Evolutionary conservation across 2,797 vertebrate genomes (phyloP), one percentile per base, ranked within the genome.

Genomic region (Schizopygopsis malacanthus): DNA sequence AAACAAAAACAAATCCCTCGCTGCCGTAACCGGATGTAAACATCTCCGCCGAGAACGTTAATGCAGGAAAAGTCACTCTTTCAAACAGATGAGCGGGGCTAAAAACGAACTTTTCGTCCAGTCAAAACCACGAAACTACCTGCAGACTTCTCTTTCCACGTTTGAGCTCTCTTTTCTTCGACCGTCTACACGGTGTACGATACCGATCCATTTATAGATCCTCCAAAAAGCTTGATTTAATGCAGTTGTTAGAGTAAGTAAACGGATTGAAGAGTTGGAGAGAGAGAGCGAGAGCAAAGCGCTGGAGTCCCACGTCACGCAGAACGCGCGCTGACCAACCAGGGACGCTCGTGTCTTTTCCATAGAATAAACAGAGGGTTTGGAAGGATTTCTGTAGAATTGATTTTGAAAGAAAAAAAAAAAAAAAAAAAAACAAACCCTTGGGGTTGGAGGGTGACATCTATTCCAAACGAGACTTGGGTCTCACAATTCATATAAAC

Each of bases 1-100:
- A 20, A 50, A 79, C 50, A 47, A 71, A 73, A 85, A 61, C 76
- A 61, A 59, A 5, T 15, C 12, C 25, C 84, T 82, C 20, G 20
- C 41, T 79, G 77, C 33, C 41, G 22, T 63, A 77, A 84, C 80
- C 89, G 85, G 88, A 90, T 88, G 87, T 89, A 86, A 90, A 87
- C 84, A 88, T 78, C 80, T 59, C 69, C 70, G 43, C 69, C 6
- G 33, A 67, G 56, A 79, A 85, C 78, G 81, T 79, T 82, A 70
- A 65, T 82, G 82, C 72, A 83, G 79, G 50, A 79, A 80, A 63
- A 83, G 50, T 47, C 54, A 73, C 33, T 37, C 50, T 82, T 85
- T 82, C 70, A 79, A 69, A 79, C 81, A 59, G 67, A 85, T 45
- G 63, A 79, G 56, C 59, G 76, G 37, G 50, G 67, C 50, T 45